Evolutionary conservation across 1,140 invertebrate genomes (phyloP), one percentile per base, ranked within the genome.

Genomic region (Anastrepha ludens): DNA sequence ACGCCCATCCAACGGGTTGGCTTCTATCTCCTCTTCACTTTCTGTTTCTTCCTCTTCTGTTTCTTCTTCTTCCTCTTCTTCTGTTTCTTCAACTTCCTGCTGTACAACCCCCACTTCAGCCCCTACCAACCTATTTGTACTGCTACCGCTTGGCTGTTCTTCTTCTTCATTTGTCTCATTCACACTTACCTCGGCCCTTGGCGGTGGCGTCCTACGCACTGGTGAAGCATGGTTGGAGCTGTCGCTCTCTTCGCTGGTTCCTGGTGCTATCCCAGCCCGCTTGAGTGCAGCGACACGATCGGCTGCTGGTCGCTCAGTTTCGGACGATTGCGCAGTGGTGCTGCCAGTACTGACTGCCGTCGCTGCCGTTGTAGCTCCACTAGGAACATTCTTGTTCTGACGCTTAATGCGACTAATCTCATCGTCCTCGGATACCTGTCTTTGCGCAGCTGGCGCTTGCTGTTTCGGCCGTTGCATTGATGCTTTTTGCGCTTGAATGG

Each of bases 321-420:
- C 89, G 58, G 5, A 87, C 70, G 15, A 88, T 70, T 0, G 88
- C 86, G 81, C 74, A 41, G 65, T 41, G 15, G 55, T 85, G 17
- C n/a, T 50, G 9, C 15, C 85, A 44, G 65, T 62, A 50, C 8
- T 60, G 8, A 5, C 55, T 2, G 87, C 15, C 1, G 64, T 8
- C 17, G 94, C 92, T 87, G 95, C 94, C 89, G 94, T 92, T 87
- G 94, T 90, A 29, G 94, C 90, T 3, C 95, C 94, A 20, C 95
- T 93, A 17, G 95, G 94, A 11, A 95, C 94, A 64, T 94, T 96
- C 94, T 98, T 98, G 90, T 98, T 98, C 93, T 97, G 96, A 91
- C 97, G 96, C 93, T 98, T 98, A 89, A 98, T 97, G 90, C 96
- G 96, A 9, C 97, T 95, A 89, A 98, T 97, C 93, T 98, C 98